Base-by-base conservation (phyloP, 1,140 invertebrate species). In the Philaenus spumarius region DNA sequence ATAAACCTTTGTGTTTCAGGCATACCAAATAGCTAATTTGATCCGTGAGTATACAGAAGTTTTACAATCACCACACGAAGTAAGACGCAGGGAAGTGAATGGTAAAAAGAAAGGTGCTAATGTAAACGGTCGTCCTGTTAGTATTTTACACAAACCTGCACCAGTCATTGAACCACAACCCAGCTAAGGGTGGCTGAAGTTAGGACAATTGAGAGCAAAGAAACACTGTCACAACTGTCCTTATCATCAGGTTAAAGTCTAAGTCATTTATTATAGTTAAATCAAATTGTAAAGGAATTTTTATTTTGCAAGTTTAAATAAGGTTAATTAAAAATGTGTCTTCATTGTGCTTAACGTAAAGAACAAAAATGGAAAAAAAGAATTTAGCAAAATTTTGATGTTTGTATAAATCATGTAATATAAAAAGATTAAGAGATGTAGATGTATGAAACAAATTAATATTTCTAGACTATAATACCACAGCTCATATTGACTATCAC, bases 41-140 rank as follows among this genome's bases (percentile, higher is more conserved):
- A 94, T 97, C 59, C 86, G 89, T 67, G 93, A 96, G 71, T 96
- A 97, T 71, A 88, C 86, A 64, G 87, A 90, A 71, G 87, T 89
- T 15, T 76, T 89, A 12, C 81, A 86, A 58, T 56, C 61, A 14
- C 64, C 66, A 1, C 60, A 66, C 26, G 60, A 61, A 12, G 60
- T 66, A 11, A 55, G 64, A 24, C 64, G 60, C 39, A 46, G 64
- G 14, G 66, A 65, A 42, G 60, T 56, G 11, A 58, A 58, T 19
- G 57, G 58, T 1, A 67, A 69, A 40, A 63, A 57, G 30, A 52
- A 69, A 68, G 48, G 58, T 58, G 56, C 64, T 61, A 59, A 66
- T 40, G 63, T 64, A 3, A 67, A 66, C 24, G 72, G 67, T 59
- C 68, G 77, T 66, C 76, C 78, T 30, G 69, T 77, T 4, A 78